A percentile compares a stretch with the other conserved stretches of the same genome.
Conservation (phyloP, 1,140 invertebrate genomes). For the Aphis gossypii region DNA sequence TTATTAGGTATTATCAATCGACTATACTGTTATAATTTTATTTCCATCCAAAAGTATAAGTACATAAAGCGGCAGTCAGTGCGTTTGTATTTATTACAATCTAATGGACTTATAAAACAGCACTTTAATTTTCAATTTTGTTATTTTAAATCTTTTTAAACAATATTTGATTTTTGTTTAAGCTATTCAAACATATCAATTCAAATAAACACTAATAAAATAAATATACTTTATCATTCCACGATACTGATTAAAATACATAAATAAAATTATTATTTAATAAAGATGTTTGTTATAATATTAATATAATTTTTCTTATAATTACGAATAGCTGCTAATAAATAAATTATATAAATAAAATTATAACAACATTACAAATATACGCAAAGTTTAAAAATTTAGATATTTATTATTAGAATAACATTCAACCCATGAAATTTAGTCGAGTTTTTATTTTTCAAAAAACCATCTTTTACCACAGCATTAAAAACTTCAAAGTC, state of each 20-base stretch:
- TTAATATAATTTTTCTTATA: background rate
- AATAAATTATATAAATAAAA: background rate
- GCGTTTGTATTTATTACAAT: background rate
- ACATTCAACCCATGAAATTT: background rate
- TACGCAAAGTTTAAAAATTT: background rate
- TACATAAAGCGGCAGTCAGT: background rate
- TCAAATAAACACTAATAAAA: background rate
- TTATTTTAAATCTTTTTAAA: background rate
- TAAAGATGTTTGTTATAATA: background rate
- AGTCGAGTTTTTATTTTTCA: background rate
- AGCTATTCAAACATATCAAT: background rate
- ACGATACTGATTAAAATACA: background rate
- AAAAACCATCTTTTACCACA: background rate
- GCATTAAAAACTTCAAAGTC: background rate
- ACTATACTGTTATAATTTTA: background rate
- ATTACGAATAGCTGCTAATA: background rate
- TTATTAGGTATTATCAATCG: slow-evolving; percentile 3
- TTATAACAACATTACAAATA: background rate
- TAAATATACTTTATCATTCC: background rate
- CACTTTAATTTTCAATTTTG: background rate
- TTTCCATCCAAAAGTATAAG: background rate
- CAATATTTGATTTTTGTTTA: background rate
- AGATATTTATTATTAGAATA: background rate
- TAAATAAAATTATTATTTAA: background rate
- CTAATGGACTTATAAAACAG: background rate